phyloP scores from a whole-genome alignment of 2,888 invertebrate species.

The Trilocha varians region DNA sequence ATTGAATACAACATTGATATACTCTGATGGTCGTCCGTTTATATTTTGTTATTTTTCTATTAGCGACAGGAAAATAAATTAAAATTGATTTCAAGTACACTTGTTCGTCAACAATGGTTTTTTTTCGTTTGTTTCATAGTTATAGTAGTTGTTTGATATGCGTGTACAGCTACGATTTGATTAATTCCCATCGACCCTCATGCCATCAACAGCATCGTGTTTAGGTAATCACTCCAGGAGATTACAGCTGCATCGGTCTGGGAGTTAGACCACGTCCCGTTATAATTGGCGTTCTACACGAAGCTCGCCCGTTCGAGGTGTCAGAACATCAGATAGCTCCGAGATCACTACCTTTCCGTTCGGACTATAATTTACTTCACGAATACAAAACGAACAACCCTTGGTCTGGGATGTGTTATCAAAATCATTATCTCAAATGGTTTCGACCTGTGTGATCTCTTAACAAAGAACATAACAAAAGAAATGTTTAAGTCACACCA shows the following conservation, averaged over 20 bases:
- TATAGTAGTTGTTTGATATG: conserved; percentile 3
- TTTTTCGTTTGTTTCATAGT: too few species aligned
- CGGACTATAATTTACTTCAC: conserved; percentile 49
- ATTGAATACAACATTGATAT: too few species aligned
- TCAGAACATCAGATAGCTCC: conserved; percentile 38
- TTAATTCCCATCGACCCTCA: conserved; percentile 17
- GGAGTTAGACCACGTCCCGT: conserved; percentile 43
- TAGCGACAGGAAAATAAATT: too few species aligned
- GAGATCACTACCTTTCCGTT: conserved; percentile 29
- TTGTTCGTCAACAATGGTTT: too few species aligned
- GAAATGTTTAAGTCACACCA: too few species aligned
- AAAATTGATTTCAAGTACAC: too few species aligned
- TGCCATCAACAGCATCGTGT: conserved; percentile 49
- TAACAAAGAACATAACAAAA: background rate
- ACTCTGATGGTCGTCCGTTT: too few species aligned
- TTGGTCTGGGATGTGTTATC: conserved; percentile 38
- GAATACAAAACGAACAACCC: conserved; percentile 35
- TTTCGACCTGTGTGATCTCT: background rate
- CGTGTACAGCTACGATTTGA: conserved; percentile 6
- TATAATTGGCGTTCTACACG: conserved; percentile 51
- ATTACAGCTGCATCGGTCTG: conserved; percentile 29
- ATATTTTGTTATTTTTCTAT: too few species aligned
- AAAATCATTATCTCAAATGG: conserved; percentile 32
- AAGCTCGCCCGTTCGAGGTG: conserved; percentile 42
- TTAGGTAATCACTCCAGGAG: conserved; percentile 50